Evolutionary conservation across 1,140 invertebrate species (phyloP).

Genomic region (Belonocnema kinseyi): DNA sequence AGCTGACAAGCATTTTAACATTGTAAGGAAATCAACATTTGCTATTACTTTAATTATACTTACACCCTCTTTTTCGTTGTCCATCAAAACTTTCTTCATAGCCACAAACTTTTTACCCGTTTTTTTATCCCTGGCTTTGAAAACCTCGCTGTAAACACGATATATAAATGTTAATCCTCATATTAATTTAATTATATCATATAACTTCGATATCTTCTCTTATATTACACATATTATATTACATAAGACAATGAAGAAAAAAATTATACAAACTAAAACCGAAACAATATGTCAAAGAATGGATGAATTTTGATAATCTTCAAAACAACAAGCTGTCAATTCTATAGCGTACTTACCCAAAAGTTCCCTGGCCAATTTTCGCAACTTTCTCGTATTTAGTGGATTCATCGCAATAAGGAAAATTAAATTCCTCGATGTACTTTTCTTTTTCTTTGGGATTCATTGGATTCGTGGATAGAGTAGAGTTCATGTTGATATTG

Average conservation of each 20-base stretch:
- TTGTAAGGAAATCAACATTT: conserved; percentile 24
- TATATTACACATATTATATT: too few relatives aligned
- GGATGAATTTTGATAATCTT: too few relatives aligned
- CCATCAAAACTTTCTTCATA: conserved; percentile 99
- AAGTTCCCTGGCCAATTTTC: conserved; percentile 99
- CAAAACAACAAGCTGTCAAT: too few relatives aligned
- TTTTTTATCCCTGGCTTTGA: conserved; percentile 94
- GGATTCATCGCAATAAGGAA: conserved; percentile 94
- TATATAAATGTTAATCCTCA: conserved; percentile 8
- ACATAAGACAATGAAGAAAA: neutral
- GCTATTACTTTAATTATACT: conserved; percentile 62
- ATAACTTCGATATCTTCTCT: too few relatives aligned
- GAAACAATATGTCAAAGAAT: conserved; percentile 15
- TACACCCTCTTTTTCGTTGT: conserved; percentile 99
- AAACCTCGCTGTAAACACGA: conserved; percentile 89
- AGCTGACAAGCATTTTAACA: neutral
- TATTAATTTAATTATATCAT: neutral
- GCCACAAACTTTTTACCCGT: conserved; percentile 94
- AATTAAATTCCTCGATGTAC: conserved; percentile 93
- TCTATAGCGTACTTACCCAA: conserved; percentile 80
- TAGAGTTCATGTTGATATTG: too few relatives aligned
- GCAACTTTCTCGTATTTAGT: conserved; percentile 96
- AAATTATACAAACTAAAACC: neutral
- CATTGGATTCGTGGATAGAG: conserved; percentile 62
- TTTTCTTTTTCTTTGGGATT: conserved; percentile 86